Conservation (phyloP, 2,797 vertebrate genomes). For the Anguilla obscura region DNA sequence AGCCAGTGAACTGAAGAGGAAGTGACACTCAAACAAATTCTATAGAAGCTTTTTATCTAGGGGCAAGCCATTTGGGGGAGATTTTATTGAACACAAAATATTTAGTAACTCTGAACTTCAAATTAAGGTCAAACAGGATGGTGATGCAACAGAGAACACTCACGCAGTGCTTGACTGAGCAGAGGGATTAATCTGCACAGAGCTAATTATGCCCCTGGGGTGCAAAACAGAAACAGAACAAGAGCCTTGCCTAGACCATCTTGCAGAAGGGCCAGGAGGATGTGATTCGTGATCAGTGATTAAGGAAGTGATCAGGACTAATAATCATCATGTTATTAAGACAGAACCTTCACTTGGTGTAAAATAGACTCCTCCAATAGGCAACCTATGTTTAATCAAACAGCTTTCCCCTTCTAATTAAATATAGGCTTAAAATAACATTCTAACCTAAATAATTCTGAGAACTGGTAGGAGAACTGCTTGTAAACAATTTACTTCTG, state of each 20-base stretch:
- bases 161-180: conserved; percentile 11
- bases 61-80: not conserved
- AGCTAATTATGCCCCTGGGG: conserved; percentile 38
- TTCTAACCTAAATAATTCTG: not conserved
- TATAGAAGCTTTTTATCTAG: not conserved
- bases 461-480: not conserved
- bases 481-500: not conserved
- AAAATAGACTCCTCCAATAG: conserved; percentile 43
- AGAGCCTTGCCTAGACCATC: conserved; percentile 40
- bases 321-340: not conserved
- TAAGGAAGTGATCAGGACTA: not conserved
- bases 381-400: conserved; percentile 27
- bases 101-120: not conserved
- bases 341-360: not conserved
- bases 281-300: conserved; percentile 25
- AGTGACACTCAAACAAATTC: not conserved
- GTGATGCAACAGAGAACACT: not conserved
- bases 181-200: conserved; percentile 27
- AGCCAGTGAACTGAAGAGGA: not conserved
- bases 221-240: conserved; percentile 48
- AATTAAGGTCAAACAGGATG: not conserved
- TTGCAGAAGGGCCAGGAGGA: conserved; percentile 46
- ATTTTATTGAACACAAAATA: not conserved
- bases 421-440: conserved; percentile 26
- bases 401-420: conserved; percentile 46